phyloP scores from a whole-genome alignment of 2,113 vertebrate genomes.

The Penelope pileata region DNA sequence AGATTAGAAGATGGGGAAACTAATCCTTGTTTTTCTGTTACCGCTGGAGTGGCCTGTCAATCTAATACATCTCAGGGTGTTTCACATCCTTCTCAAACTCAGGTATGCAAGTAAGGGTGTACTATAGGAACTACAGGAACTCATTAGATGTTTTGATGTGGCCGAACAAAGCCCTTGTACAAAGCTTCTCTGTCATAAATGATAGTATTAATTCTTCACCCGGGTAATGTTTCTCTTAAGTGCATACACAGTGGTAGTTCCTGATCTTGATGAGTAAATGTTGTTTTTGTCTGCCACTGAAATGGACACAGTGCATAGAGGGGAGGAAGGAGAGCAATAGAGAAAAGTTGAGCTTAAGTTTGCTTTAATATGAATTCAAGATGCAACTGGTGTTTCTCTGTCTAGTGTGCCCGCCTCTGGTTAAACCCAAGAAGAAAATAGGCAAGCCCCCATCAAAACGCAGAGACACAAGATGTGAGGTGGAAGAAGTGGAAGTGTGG shows the following conservation, averaged over 20 bases:
- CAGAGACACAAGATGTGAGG: slow-evolving; percentile 55
- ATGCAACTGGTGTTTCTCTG: not conserved
- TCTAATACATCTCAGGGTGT: not conserved
- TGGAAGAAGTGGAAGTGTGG: slow-evolving; percentile 47
- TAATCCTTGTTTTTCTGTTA: not conserved
- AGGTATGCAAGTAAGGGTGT: not conserved
- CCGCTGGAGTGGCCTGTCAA: not conserved
- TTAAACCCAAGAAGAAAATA: slow-evolving; percentile 58
- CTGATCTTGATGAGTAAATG: not conserved
- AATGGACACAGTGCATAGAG: not conserved
- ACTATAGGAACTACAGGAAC: not conserved
- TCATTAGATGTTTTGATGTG: not conserved
- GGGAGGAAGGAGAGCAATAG: not conserved
- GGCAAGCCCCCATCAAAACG: slow-evolving; percentile 57
- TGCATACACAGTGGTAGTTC: not conserved
- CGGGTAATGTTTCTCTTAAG: not conserved
- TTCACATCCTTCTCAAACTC: not conserved
- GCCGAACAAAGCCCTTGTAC: not conserved
- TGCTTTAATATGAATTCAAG: not conserved
- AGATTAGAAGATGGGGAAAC: not conserved
- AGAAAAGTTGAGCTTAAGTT: not conserved
- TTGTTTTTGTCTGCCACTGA: not conserved
- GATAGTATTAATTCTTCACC: not conserved
- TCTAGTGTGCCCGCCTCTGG: slow-evolving; percentile 13
- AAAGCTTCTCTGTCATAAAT: not conserved